Evolutionary conservation across 2,113 vertebrate genomes (phyloP).

Genomic region (Bambusicola thoracicus): DNA sequence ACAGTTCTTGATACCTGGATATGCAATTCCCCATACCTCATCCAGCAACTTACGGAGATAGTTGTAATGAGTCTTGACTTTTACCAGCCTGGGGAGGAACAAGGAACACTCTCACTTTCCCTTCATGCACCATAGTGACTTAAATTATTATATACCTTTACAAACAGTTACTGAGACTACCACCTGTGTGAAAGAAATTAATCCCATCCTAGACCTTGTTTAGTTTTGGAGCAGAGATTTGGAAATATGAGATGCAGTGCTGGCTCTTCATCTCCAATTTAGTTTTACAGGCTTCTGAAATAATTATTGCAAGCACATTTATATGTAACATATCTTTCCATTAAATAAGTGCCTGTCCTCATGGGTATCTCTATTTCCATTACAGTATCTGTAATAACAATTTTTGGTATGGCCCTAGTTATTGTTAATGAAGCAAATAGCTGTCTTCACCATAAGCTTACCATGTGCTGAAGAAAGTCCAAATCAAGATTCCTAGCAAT

Average conservation of each 20-base stretch:
- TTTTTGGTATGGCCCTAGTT: neutral
- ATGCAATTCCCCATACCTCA: rapidly evolving
- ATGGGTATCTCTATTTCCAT: neutral
- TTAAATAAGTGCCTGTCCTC: neutral
- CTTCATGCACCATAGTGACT: neutral
- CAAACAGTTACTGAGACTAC: neutral
- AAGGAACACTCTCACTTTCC: neutral
- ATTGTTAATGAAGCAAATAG: neutral
- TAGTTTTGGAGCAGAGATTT: neutral
- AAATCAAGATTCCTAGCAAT: neutral
- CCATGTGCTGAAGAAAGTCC: neutral
- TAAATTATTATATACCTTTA: neutral
- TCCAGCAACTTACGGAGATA: neutral
- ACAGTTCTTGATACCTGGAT: neutral
- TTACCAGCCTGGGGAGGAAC: rapidly evolving
- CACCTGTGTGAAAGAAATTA: neutral
- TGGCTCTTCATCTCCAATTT: neutral
- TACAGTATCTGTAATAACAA: neutral
- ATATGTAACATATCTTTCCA: neutral
- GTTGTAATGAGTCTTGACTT: neutral
- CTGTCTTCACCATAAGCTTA: neutral
- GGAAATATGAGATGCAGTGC: neutral
- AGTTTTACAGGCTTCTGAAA: neutral
- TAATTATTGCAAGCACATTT: neutral
- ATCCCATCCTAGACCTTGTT: neutral